phyloP scores from a whole-genome alignment of 2,113 vertebrate genomes.

The Hypomesus transpacificus region DNA sequence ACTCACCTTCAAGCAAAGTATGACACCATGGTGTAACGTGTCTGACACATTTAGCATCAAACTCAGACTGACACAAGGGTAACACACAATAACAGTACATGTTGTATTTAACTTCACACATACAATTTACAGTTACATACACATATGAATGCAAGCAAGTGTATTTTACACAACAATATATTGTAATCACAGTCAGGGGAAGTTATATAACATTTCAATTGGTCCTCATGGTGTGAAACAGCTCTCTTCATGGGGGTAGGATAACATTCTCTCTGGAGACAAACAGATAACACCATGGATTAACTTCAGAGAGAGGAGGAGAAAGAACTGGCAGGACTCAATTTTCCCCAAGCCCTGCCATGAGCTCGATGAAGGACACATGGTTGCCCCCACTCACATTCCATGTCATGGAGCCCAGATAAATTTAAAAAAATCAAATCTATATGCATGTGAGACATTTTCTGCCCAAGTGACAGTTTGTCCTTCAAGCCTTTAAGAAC shows the following conservation, averaged over 20 bases:
- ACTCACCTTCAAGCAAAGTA: no score
- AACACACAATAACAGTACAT: neutral
- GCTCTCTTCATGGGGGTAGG: slow-evolving; percentile 13
- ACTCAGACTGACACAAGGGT: neutral
- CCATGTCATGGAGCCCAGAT: slow-evolving; percentile 21
- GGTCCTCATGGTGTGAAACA: neutral
- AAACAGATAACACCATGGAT: slow-evolving; percentile 40
- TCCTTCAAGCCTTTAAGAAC: neutral
- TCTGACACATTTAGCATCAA: neutral
- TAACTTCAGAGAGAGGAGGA: slow-evolving; percentile 36
- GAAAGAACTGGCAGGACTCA: slow-evolving; percentile 6
- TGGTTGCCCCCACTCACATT: neutral
- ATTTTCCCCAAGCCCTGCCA: slow-evolving; percentile 17
- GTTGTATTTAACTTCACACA: neutral
- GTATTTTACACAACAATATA: no score
- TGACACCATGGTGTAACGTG: no score
- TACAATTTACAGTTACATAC: neutral
- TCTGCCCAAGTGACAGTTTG: slow-evolving; percentile 9
- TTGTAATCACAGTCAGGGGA: no score
- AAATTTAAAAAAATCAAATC: slow-evolving; percentile 4
- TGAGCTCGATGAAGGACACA: slow-evolving; percentile 26
- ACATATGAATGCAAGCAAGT: no score
- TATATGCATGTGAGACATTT: neutral
- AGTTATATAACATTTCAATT: neutral
- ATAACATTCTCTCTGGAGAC: slow-evolving; percentile 25